Evolutionary conservation across 2,797 vertebrate species (phyloP).

Genomic region (Heterohyrax brucei): DNA sequence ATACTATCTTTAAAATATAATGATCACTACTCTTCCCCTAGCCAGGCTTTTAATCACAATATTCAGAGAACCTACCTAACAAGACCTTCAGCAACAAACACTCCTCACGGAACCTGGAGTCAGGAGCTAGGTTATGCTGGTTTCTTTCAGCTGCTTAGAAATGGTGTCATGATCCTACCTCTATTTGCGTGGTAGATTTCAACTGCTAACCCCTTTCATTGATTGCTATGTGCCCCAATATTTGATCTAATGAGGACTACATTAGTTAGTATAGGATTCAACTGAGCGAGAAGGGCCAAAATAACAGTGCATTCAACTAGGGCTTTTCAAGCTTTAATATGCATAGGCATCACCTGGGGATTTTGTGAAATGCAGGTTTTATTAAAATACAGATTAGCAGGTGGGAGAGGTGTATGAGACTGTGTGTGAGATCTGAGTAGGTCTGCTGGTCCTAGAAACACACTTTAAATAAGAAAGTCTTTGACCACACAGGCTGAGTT

Average conservation of each 20-base stretch:
- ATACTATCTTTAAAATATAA: not conserved
- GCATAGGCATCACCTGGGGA: not conserved
- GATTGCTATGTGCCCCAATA: not conserved
- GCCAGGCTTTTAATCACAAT: not conserved
- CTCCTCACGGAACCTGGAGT: not conserved
- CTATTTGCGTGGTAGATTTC: fast-evolving
- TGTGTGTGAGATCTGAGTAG: not conserved
- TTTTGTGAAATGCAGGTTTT: not conserved
- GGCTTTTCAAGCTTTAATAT: not conserved
- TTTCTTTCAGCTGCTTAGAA: not conserved
- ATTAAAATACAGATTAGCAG: not conserved
- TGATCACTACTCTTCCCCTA: not conserved
- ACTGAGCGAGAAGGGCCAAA: not conserved
- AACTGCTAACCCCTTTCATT: too few relatives aligned
- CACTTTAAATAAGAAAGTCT: not conserved
- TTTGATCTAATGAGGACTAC: not conserved
- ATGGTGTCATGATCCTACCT: fast-evolving
- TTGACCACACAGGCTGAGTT: not conserved
- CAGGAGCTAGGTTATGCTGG: too few relatives aligned
- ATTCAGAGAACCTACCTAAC: not conserved
- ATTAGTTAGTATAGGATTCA: not conserved
- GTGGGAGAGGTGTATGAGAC: not conserved
- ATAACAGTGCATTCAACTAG: fast-evolving
- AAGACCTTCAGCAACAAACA: not conserved
- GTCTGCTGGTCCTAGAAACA: not conserved